These are phyloP conservation scores for Papilio protenor DNA, from an alignment of 2,888 invertebrate species.

Conservation along the genomic window DNA sequence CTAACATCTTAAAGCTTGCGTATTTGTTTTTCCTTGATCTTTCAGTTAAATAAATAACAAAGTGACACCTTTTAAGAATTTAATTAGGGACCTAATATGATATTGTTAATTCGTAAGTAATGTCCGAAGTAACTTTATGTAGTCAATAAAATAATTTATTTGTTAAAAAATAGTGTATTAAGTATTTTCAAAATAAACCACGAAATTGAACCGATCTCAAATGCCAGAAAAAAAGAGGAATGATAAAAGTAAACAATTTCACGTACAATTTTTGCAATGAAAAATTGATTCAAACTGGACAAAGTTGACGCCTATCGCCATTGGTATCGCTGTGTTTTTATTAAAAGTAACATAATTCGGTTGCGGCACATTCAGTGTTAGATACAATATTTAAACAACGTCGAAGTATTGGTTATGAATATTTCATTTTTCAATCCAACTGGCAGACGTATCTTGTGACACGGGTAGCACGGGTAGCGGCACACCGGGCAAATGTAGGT, in stretches of 20 bases:
- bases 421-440: slow-evolving; percentile 38
- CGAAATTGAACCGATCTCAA: neutral
- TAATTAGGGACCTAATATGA: neutral
- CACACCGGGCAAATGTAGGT: slow-evolving; percentile 38
- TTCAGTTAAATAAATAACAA: slow-evolving; percentile 11
- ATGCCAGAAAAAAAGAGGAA: neutral
- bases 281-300: neutral
- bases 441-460: slow-evolving; percentile 37
- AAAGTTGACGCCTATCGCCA: neutral
- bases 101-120: neutral
- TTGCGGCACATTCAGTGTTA: slow-evolving; percentile 7
- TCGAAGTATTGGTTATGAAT: slow-evolving; percentile 38
- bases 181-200: too few relatives aligned
- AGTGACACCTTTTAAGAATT: neutral
- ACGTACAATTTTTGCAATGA: neutral
- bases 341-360: neutral
- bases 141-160: neutral
- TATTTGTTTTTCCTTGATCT: slow-evolving; percentile 35
- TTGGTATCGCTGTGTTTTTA: neutral
- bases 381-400: slow-evolving; percentile 28
- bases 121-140: neutral
- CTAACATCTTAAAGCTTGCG: slow-evolving; percentile 31
- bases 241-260: neutral
- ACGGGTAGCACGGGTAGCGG: slow-evolving; percentile 4
- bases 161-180: too few relatives aligned